These are phyloP conservation scores for Scyliorhinus canicula DNA, from an alignment of 2,797 vertebrate genomes.

Conservation along the genomic window DNA sequence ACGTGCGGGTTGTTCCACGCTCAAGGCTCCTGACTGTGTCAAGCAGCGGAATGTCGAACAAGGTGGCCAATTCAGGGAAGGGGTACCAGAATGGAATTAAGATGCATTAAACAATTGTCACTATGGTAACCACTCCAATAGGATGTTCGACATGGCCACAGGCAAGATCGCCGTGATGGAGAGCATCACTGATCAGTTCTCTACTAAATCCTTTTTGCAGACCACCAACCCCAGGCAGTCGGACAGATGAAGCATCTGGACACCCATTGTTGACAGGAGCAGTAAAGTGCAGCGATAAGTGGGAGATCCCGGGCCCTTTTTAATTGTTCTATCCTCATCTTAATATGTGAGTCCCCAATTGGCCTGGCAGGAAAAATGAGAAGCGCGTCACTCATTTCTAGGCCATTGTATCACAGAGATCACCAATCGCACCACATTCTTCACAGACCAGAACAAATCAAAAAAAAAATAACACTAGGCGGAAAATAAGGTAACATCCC, in stretches of 20 bases:
- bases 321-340: background rate
- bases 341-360: background rate
- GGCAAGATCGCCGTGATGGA: slow-evolving; percentile 39
- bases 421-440: background rate
- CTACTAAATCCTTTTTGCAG: slow-evolving; percentile 75
- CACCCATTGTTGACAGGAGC: background rate
- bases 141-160: background rate
- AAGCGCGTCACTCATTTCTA: background rate
- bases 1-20: background rate
- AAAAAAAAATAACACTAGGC: background rate
- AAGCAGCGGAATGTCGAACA: background rate
- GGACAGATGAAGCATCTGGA: slow-evolving; percentile 38
- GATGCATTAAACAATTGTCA: background rate
- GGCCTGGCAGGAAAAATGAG: no score
- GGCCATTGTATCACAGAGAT: background rate
- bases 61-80: background rate
- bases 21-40: background rate
- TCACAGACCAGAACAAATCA: background rate
- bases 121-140: background rate
- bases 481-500: background rate
- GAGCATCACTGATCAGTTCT: slow-evolving; percentile 69
- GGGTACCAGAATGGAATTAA: background rate
- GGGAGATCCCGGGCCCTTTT: background rate
- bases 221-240: slow-evolving; percentile 61
- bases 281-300: background rate